phyloP scores from a whole-genome alignment of 2,113 vertebrate genomes.

The Gasterosteus aculeatus region DNA sequence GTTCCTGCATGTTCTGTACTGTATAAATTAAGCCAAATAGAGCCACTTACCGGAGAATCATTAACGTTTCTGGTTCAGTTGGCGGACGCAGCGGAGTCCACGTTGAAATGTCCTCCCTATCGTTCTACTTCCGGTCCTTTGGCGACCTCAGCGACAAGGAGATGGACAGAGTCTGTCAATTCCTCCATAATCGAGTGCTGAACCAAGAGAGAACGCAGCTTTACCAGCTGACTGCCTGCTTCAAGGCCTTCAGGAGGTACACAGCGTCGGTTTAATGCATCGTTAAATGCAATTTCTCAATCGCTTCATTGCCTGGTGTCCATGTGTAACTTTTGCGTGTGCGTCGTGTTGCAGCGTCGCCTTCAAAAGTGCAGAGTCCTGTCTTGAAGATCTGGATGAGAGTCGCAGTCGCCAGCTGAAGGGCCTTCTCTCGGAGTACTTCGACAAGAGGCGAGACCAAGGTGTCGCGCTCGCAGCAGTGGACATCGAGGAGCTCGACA shows the following conservation, averaged over 20 bases:
- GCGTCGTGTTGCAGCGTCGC: conserved; percentile 80
- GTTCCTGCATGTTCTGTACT: not conserved
- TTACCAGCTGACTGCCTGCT: conserved; percentile 80
- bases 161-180: conserved; percentile 85
- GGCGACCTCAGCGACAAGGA: conserved; percentile 84
- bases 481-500: conserved; percentile 65
- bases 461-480: conserved; percentile 43
- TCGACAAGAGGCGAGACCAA: conserved; percentile 79
- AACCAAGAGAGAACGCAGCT: conserved; percentile 84
- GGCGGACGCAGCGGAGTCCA: conserved; percentile 72
- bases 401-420: no score
- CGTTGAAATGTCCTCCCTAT: no score
- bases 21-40: not conserved
- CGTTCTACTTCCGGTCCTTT: conserved; percentile 87
- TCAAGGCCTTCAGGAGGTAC: conserved; percentile 88
- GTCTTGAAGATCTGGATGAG: no score
- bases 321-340: not conserved
- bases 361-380: conserved; percentile 66
- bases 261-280: not conserved
- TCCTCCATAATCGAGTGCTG: conserved; percentile 82
- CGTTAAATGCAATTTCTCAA: not conserved
- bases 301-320: not conserved
- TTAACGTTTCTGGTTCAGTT: conserved; percentile 12
- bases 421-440: conserved; percentile 82
- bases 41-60: not conserved